phyloP scores from a whole-genome alignment of 2,888 invertebrate species.

The Amphipoea lucens region DNA sequence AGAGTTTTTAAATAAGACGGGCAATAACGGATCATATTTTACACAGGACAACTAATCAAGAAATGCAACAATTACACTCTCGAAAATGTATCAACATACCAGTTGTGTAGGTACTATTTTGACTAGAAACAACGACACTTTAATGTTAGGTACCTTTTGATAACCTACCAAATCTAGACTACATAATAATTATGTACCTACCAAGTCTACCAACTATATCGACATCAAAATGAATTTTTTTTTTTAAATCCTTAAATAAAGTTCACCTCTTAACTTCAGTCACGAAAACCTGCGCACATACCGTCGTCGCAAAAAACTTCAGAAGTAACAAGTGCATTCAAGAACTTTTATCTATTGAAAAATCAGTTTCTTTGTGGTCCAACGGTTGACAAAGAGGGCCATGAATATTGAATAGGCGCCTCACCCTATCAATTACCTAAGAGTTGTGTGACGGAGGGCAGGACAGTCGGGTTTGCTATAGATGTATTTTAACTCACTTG shows the following conservation, averaged over 20 bases:
- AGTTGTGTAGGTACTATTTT: neutral
- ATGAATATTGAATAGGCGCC: conserved; percentile 85
- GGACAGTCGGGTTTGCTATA: neutral
- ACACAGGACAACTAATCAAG: neutral
- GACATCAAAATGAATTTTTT: neutral
- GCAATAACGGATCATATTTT: neutral
- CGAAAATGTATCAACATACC: neutral
- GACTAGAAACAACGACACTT: neutral
- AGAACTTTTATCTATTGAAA: conserved; percentile 50
- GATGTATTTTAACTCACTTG: conserved; percentile 29
- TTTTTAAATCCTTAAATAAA: neutral
- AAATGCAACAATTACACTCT: neutral
- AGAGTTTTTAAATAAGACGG: neutral
- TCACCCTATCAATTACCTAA: conserved; percentile 79
- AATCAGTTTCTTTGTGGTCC: conserved; percentile 64
- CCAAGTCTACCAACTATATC: neutral
- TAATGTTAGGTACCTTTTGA: neutral
- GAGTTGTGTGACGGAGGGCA: conserved; percentile 59
- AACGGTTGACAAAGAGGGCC: conserved; percentile 71
- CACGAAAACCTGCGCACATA: neutral
- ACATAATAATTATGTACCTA: neutral
- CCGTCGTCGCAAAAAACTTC: conserved; percentile 17
- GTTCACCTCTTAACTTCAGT: neutral
- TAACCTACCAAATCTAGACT: neutral
- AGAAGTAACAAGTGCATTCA: conserved; percentile 37